Conservation (phyloP, 2,797 vertebrate species). For the Hoplostethus mediterraneus region DNA sequence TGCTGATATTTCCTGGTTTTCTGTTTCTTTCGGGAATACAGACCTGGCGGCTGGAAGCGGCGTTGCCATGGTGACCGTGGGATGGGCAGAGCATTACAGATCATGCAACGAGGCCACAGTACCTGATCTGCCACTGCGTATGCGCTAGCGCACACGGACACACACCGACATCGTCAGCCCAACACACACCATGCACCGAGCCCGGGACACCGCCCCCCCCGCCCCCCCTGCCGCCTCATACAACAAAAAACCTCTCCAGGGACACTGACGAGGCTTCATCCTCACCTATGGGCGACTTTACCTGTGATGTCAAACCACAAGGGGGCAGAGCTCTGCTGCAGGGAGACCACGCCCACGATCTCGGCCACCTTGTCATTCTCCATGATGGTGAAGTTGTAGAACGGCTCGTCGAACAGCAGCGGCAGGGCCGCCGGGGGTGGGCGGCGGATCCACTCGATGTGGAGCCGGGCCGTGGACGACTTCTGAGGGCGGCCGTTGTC, state of each 20-base stretch:
- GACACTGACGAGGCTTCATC: background rate
- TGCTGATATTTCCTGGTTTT: too few relatives aligned
- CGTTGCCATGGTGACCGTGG: constrained; percentile 62
- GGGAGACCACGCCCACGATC: constrained; percentile 95
- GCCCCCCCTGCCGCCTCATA: background rate
- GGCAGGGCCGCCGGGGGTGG: constrained; percentile 80
- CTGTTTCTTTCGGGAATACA: background rate
- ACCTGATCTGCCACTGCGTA: constrained; percentile 49
- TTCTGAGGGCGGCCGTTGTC: constrained; percentile 97
- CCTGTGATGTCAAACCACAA: constrained; percentile 97
- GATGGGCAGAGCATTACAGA: constrained; percentile 60
- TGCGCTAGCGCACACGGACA: constrained; percentile 17
- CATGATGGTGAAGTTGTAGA: constrained; percentile 97
- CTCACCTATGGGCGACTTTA: constrained; percentile 73
- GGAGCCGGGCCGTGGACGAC: constrained; percentile 92
- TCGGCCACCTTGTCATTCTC: constrained; percentile 94
- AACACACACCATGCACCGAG: constrained; percentile 51
- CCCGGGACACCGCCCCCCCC: background rate
- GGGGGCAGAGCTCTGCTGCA: constrained; percentile 88
- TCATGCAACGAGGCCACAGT: constrained; percentile 62
- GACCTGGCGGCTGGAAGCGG: constrained; percentile 36
- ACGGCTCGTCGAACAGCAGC: constrained; percentile 90
- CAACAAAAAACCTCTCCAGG: constrained; percentile 4
- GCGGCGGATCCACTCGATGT: constrained; percentile 96
- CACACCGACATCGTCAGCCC: constrained; percentile 31